Conservation (phyloP, 2,797 vertebrate species). For the Lagorchestes hirsutus region DNA sequence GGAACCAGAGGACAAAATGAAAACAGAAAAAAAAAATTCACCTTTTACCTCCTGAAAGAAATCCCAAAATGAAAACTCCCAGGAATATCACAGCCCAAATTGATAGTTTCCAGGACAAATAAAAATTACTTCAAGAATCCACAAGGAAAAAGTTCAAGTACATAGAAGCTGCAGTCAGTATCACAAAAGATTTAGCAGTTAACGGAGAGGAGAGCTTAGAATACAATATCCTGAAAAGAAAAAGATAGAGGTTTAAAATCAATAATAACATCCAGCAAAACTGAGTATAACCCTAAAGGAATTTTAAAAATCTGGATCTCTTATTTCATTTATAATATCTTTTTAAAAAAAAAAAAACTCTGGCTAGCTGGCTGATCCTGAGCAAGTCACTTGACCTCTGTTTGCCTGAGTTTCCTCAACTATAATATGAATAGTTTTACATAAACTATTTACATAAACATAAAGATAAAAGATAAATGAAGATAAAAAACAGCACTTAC, state of each 20-base stretch:
- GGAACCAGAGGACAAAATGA: background rate
- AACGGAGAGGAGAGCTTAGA: background rate
- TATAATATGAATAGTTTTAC: background rate
- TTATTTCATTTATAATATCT: background rate
- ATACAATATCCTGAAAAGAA: background rate
- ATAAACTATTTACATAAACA: too few species aligned
- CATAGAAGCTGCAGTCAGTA: background rate
- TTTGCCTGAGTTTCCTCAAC: background rate
- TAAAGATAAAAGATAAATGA: too few species aligned
- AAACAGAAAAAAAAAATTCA: background rate
- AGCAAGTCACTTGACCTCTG: background rate
- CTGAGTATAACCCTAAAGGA: background rate
- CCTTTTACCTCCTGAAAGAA: background rate
- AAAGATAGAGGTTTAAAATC: background rate
- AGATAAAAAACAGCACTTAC: too few species aligned
- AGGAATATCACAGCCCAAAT: background rate
- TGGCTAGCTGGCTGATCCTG: background rate
- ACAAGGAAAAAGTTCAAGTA: background rate
- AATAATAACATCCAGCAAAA: background rate
- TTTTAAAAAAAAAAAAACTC: background rate
- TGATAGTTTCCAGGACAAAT: background rate
- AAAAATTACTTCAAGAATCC: background rate
- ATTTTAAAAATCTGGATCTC: background rate
- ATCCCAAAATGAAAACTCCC: background rate
- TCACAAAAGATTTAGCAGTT: background rate